Evolutionary conservation across 92 coral and sea anemone genomes (phyloP).

Genomic region (Porites divaricata): DNA sequence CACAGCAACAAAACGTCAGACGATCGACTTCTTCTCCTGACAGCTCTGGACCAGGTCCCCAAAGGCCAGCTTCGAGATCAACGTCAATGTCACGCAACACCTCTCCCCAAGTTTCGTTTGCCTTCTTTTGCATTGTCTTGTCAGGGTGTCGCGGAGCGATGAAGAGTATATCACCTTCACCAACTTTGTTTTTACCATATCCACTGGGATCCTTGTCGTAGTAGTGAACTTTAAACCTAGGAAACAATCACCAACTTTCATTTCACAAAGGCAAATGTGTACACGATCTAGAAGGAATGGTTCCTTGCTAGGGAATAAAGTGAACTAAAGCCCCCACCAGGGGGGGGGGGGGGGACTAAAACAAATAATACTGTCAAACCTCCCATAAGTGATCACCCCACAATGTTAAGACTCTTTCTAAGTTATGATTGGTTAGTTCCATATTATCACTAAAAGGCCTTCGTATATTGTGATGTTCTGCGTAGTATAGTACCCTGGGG

Average conservation of each 20-base stretch:
- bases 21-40: slow-evolving; percentile 58
- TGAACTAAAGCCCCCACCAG: no score
- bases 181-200: slow-evolving; percentile 48
- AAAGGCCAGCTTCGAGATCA: slow-evolving; percentile 55
- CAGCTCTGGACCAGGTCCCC: slow-evolving; percentile 77
- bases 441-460: no score
- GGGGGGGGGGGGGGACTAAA: no score
- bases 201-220: slow-evolving; percentile 34
- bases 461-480: no score
- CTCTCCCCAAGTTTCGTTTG: slow-evolving; percentile 35
- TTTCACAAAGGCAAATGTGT: no score
- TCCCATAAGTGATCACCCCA: no score
- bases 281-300: no score
- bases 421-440: no score
- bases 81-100: slow-evolving; percentile 51
- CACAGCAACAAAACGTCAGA: slow-evolving; percentile 72
- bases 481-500: no score
- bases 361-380: no score
- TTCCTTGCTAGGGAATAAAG: no score
- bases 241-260: neutral
- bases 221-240: slow-evolving; percentile 69
- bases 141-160: slow-evolving; percentile 63
- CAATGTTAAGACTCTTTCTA: no score
- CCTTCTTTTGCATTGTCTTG: slow-evolving; percentile 16
- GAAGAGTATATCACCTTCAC: slow-evolving; percentile 69